Conservation (phyloP, 2,113 vertebrate species). For the Passer domesticus region DNA sequence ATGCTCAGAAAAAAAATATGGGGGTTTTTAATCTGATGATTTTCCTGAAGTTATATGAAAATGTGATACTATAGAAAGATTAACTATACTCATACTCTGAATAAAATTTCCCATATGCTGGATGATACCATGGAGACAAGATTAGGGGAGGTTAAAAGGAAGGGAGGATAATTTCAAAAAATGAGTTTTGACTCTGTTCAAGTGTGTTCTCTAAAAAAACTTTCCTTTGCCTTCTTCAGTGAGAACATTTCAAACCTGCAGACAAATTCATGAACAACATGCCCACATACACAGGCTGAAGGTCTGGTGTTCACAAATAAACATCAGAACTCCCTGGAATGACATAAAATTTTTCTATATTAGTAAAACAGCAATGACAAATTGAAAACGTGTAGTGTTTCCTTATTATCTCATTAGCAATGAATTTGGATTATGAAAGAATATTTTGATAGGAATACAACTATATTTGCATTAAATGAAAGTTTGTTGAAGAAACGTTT, state of each 20-base stretch:
- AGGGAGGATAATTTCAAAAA: not conserved
- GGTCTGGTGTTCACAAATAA: not conserved
- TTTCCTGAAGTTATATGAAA: not conserved
- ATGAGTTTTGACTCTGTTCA: not conserved
- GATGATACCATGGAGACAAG: not conserved
- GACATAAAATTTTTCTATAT: not conserved
- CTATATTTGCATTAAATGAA: not conserved
- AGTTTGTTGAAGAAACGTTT: not conserved
- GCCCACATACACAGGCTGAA: not conserved
- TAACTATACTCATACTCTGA: not conserved
- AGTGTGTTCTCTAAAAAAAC: not conserved
- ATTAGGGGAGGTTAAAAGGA: not conserved
- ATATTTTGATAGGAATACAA: not conserved
- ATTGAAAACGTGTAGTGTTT: accelerated
- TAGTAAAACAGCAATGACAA: not conserved
- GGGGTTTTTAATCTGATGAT: accelerated
- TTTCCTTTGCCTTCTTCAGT: not conserved
- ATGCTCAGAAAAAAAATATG: not conserved
- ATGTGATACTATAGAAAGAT: not conserved
- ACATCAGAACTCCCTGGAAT: not conserved
- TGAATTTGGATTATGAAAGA: not conserved
- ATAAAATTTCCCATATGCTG: not conserved
- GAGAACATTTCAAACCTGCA: not conserved
- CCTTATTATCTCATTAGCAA: not conserved
- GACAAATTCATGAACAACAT: not conserved